These are phyloP conservation scores for Trachelus stipa DNA, from an alignment of 2,888 invertebrate genomes.

Conservation along the genomic window DNA sequence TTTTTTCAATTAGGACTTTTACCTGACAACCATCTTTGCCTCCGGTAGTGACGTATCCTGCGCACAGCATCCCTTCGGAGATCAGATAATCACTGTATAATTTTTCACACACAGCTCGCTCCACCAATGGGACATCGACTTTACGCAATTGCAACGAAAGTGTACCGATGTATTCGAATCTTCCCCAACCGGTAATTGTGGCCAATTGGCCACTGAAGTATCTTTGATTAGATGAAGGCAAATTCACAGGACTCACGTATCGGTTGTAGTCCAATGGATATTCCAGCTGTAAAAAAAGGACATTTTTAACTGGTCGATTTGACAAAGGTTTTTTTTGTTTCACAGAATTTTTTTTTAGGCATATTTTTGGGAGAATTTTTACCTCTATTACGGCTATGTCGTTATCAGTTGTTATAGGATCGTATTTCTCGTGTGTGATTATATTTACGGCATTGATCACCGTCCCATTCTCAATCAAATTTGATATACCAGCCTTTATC, in stretches of 20 bases:
- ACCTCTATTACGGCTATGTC: slow-evolving; percentile 57
- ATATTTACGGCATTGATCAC: slow-evolving; percentile 35
- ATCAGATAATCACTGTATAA: slow-evolving; percentile 41
- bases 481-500: not conserved
- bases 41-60: slow-evolving; percentile 71
- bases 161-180: not conserved
- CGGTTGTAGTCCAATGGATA: not conserved
- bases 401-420: slow-evolving; percentile 43
- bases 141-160: not conserved
- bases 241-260: not conserved
- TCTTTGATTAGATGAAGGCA: not conserved
- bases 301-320: not conserved
- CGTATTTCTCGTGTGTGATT: slow-evolving; percentile 49
- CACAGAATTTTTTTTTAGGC: too few relatives aligned
- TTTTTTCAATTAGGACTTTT: slow-evolving; percentile 26
- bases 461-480: not conserved
- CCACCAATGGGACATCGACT: not conserved
- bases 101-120: not conserved
- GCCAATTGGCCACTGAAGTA: not conserved
- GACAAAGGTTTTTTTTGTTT: too few relatives aligned
- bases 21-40: slow-evolving; percentile 73
- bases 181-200: not conserved
- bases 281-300: not conserved
- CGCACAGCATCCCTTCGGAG: slow-evolving; percentile 73
- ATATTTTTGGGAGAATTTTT: not conserved